These are phyloP conservation scores for Myocastor coypus DNA, from an alignment of 2,113 vertebrate species.

Conservation along the genomic window DNA sequence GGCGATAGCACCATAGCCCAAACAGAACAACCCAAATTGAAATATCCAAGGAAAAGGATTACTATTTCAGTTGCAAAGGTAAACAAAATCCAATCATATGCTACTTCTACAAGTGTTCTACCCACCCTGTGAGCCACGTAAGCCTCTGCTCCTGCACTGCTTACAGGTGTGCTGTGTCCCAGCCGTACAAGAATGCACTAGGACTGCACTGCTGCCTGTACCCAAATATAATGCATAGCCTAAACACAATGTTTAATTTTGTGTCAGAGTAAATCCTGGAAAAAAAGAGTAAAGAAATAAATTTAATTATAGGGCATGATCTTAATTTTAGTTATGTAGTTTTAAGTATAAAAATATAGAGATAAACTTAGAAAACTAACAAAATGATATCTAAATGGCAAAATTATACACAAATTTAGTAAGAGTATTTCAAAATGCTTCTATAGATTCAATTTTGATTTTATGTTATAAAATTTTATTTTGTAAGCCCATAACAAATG, in stretches of 20 bases:
- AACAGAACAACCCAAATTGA: no score
- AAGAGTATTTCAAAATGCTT: background rate
- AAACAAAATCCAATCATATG: no score
- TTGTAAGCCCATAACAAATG: background rate
- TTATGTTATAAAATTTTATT: background rate
- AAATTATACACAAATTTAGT: background rate
- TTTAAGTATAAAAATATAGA: background rate
- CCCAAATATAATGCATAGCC: background rate
- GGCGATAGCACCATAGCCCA: no score
- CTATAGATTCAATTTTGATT: background rate
- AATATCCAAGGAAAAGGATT: no score
- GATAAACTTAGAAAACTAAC: background rate
- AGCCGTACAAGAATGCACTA: background rate
- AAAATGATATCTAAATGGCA: background rate
- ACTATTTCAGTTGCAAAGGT: no score
- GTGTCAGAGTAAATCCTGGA: background rate
- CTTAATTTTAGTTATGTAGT: background rate
- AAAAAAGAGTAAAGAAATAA: background rate
- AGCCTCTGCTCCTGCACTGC: background rate
- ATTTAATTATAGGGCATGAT: background rate
- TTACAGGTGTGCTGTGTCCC: background rate
- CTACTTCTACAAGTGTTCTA: no score
- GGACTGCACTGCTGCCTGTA: background rate
- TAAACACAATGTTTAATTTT: background rate
- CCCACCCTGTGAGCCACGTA: background rate